A percentile compares a stretch with the other conserved stretches of the same genome.
These are phyloP conservation scores for Dinomys branickii DNA, from an alignment of 2,113 vertebrate species.

Conservation along the genomic window DNA sequence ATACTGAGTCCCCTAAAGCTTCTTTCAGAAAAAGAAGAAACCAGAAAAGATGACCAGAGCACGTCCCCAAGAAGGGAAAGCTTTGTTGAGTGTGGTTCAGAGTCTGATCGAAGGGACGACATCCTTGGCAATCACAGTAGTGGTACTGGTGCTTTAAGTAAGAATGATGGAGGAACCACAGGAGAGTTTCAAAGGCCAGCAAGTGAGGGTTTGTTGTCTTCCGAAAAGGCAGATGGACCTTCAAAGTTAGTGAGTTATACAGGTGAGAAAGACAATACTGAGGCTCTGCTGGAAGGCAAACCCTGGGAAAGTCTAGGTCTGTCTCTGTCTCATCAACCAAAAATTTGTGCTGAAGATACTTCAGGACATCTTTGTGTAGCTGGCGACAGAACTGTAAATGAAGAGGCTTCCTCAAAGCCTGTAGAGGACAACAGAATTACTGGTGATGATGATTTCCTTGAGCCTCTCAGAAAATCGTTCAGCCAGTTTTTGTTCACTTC, in stretches of 20 bases:
- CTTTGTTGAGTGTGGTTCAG: background rate
- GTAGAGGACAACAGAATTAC: constrained; percentile 62
- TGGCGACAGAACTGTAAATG: constrained; percentile 41
- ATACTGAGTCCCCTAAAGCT: constrained; percentile 89
- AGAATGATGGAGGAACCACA: constrained; percentile 19
- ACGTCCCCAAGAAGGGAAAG: constrained; percentile 58
- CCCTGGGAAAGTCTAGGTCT: constrained; percentile 54
- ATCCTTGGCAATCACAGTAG: background rate
- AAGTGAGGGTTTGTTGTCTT: constrained; percentile 73
- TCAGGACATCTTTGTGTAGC: background rate
- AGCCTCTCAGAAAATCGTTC: constrained; percentile 92
- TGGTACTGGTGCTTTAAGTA: background rate
- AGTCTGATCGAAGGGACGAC: constrained; percentile 21
- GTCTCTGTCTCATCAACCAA: constrained; percentile 53
- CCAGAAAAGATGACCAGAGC: constrained; percentile 76
- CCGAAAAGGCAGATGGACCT: constrained; percentile 67
- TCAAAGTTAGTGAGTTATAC: constrained; percentile 78
- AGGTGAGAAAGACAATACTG: constrained; percentile 75
- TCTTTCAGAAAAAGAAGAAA: constrained; percentile 84
- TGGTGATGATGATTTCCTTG: constrained; percentile 87
- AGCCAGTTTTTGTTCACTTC: constrained; percentile 90
- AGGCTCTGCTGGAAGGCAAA: constrained; percentile 72
- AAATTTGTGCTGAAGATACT: background rate
- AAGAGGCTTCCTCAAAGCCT: constrained; percentile 54
- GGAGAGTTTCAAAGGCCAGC: background rate